Base-by-base conservation (phyloP, 2,888 invertebrate species). In the Nymphalis urticae region DNA sequence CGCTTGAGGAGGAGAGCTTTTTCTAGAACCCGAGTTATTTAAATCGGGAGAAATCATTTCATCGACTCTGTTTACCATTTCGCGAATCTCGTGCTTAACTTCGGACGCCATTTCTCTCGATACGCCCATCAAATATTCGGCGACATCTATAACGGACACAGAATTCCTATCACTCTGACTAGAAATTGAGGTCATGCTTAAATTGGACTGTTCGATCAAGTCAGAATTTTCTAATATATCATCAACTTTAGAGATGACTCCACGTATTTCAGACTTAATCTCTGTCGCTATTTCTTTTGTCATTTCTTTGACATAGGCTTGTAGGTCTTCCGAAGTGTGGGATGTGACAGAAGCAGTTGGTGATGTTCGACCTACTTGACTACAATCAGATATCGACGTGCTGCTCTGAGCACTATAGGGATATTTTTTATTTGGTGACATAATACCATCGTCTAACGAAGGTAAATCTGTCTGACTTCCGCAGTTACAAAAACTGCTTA, bases 261-360 rank as follows among this genome's bases (percentile, higher is more conserved):
- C 96, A 8, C 96, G 93, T 53, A 97, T 95, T 90, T 96, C 96
- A 2, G 96, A 96, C 82, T 96, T 96, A 24, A 97, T 95, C 87
- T 96, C 96, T 13, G 95, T 96, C 1, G 96, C 96, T 72, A 96
- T 89, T 87, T 96, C 96, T 85, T 94, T 95, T 6, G 96, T 96
- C 85, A 96, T 95, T 85, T 96, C 96, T 77, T 95, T 95, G 1
- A 96, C 95, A 78, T 96, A 96, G 0, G 95, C 96, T 76, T 95
- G 94, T 42, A 96, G 85, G 78, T 96, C 95, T 74, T 95, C 95
- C 0, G 94, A 92, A n/a, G 87, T 92, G 48, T 92, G 89, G 2
- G 93, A 93, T 21, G 91, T 84, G 10, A 94, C 84, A 0, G 94
- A 94, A 1, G 91, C 85, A 42, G 92, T 89, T 0, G 94, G 94